A percentile compares a stretch with the other conserved stretches of the same genome.
phyloP scores from a whole-genome alignment of 2,797 vertebrate genomes.

The Lateolabrax maculatus region DNA sequence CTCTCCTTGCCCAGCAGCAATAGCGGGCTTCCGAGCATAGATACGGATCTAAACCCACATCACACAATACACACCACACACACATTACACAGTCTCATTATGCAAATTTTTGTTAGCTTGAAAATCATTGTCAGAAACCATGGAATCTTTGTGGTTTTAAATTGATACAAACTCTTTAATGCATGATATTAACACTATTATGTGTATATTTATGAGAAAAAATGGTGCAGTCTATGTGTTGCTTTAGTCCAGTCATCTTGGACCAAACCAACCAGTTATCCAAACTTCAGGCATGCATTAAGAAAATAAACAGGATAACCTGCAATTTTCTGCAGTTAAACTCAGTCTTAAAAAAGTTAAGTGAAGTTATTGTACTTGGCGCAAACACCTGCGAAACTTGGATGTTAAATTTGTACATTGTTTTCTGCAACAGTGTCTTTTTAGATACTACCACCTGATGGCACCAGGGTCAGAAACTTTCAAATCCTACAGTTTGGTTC shows the following conservation, averaged over 20 bases:
- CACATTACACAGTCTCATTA: background rate
- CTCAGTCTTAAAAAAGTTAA: no score
- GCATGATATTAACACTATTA: no score
- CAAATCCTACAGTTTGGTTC: background rate
- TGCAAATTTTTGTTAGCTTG: background rate
- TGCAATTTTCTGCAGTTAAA: no score
- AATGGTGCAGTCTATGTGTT: background rate
- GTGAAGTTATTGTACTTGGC: no score
- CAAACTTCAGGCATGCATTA: no score
- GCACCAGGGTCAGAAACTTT: background rate
- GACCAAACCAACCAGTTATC: no score
- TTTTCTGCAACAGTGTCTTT: background rate
- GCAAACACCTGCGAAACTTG: no score
- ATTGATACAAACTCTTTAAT: background rate
- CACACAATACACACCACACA: conserved; percentile 1
- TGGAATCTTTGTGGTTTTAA: background rate
- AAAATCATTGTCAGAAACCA: background rate
- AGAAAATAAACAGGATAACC: no score
- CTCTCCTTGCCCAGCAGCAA: conserved; percentile 72
- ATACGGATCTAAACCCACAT: conserved; percentile 88
- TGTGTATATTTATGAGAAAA: background rate
- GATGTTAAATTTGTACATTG: background rate
- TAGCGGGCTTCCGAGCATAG: conserved; percentile 90
- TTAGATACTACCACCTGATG: background rate
- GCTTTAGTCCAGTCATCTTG: background rate